Evolutionary conservation across 2,113 vertebrate species (phyloP), one percentile per base, ranked within the genome.

Genomic region (Pipra filicauda): DNA sequence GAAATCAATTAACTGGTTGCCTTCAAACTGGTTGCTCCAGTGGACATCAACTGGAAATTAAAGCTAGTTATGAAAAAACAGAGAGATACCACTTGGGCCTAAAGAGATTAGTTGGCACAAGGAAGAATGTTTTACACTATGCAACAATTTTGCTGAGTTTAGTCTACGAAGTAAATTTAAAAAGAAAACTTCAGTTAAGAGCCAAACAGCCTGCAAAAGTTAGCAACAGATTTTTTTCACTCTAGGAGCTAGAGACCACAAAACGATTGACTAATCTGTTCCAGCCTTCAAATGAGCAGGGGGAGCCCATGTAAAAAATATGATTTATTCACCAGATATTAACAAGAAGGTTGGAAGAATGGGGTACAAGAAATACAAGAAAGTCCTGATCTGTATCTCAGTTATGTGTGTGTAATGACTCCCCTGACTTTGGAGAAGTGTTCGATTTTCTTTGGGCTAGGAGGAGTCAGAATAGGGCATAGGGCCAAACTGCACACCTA

Each of bases 51-150:
- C 59, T 49, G 39, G 43, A 90, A 96, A 94, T 80, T 64, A 93
- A 91, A 90, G 24, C 19, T 49, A 58, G 74, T 76, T 73, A 80
- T 2, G 64, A 79, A 72, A 89, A 91, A 89, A 23, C 0, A 0
- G 26, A 85, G 52, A 76, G 27, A 71, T 62, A 88, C 8, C 39
- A 90, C 33, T 76, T 70, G 55, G 67, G 18, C 43, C 31, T 49
- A 73, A 76, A 35, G 49, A 88, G 21, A 94, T 93, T 83, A 93
- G 66, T 26, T 96, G 55, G 77, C 75, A 95, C 28, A 73, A 73
- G 69, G 43, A 58, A 76, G 83, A 85, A 76, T 26, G 30, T 26
- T 93, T 91, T 85, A 85, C 12, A n/a, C 12, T 59, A 52, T 54
- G 41, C 22, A 59, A 77, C 52, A 84, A 26, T 85, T 87, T 61